Evolutionary conservation across 2,797 vertebrate species (phyloP).

Genomic region (Hoplostethus atlanticus): DNA sequence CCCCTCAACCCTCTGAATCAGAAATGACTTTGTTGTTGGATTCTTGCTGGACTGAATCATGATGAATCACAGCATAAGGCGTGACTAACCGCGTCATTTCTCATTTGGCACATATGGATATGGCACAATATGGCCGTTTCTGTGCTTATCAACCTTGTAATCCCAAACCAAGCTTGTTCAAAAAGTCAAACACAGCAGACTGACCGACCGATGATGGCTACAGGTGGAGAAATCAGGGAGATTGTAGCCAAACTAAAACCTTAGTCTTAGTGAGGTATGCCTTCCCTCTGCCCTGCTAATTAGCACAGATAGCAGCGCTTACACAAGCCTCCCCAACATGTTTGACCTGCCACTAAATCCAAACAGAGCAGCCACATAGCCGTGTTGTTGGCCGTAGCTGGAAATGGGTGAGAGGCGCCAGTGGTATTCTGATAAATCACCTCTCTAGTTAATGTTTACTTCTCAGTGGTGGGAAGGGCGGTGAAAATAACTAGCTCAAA

Average conservation of each 20-base stretch:
- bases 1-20: too few species aligned
- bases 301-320: constrained; percentile 5
- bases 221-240: too few species aligned
- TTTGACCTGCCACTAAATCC: too few species aligned
- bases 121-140: background rate
- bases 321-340: too few species aligned
- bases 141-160: background rate
- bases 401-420: background rate
- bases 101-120: too few species aligned
- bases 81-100: too few species aligned
- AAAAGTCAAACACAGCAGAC: background rate
- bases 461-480: background rate
- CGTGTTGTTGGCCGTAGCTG: background rate
- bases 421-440: constrained; percentile 2
- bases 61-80: too few species aligned
- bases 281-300: background rate
- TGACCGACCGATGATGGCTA: too few species aligned
- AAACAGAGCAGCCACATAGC: background rate
- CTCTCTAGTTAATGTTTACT: constrained; percentile 5
- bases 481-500: constrained; percentile 4
- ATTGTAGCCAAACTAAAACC: too few species aligned
- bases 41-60: too few species aligned
- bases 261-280: too few species aligned
- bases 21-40: too few species aligned
- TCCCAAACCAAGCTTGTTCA: constrained; percentile 5